Evolutionary conservation across 2,113 vertebrate species (phyloP), one percentile per base, ranked within the genome.

Genomic region (Pogonocichla stellata): DNA sequence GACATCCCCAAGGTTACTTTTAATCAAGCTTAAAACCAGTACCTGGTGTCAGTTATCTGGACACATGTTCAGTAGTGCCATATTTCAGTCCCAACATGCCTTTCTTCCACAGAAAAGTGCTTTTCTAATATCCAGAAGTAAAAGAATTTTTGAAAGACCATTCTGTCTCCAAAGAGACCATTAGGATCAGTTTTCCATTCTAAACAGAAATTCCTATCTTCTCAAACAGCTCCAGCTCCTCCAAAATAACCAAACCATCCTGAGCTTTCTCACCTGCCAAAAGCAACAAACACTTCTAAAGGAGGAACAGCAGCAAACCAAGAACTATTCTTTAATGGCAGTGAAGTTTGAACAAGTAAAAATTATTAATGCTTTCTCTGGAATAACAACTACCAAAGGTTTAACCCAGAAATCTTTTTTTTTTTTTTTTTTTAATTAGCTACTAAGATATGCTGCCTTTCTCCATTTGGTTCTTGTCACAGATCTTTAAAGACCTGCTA

Each of bases 221-320:
- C 83, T 82, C 58, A 42, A 88, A 85, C 75, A 80, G 75, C 77
- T 71, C 80, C 53, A 82, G 58, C 90, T 90, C 28, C 92, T 93
- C 90, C 94, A 96, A 96, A 97, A 66, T 88, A 97, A 97, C 85
- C 90, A 94, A 96, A 88, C 66, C 72, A 86, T 73, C 88, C 75
- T 7, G 25, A 88, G 70, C 78, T 88, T 66, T 86, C 75, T 62
- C 65, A 92, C 60, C 62, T 80, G 96, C 95, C 96, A 96, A 96
- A 57, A 92, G 82, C 88, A 97, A 97, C 90, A 96, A 38, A 64
- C 6, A 1, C 40, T 86, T 54, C 58, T 38, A 62, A 80, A 73
- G 79, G 43, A 91, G 88, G 42, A 93, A 77, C 75, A 86, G 67
- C n/a, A 73, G 47, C 93, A 90, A 95, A 58, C 16, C 0, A 0